Percentiles rank a stretch among this genome's conserved stretches.
phyloP scores from a whole-genome alignment of 2,888 invertebrate genomes.

The Alloscopus bannaensis region DNA sequence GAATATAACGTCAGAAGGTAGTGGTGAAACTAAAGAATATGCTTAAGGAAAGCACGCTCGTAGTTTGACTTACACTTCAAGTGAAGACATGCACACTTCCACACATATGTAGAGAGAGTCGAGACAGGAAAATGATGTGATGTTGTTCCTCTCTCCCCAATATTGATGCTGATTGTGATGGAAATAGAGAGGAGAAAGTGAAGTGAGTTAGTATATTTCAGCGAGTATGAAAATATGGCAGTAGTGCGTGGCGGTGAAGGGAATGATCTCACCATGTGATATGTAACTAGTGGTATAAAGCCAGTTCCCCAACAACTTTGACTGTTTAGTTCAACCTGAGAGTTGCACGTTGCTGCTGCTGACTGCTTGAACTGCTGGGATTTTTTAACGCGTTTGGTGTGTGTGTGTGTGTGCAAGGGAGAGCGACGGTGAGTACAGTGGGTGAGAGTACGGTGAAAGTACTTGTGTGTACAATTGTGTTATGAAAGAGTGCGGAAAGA shows the following conservation, averaged over 20 bases:
- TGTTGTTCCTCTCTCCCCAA: slow-evolving; percentile 27
- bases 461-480: background rate
- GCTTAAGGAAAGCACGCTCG: too few relatives aligned
- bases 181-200: slow-evolving; percentile 11
- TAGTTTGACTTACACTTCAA: too few relatives aligned
- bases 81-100: too few relatives aligned
- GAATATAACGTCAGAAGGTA: too few relatives aligned
- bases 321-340: slow-evolving; percentile 58
- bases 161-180: slow-evolving; percentile 50
- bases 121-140: slow-evolving; percentile 27
- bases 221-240: too few relatives aligned
- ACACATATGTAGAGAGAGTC: background rate
- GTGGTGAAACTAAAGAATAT: too few relatives aligned
- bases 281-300: slow-evolving; percentile 28
- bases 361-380: slow-evolving; percentile 21
- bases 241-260: background rate
- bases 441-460: slow-evolving; percentile 14
- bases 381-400: slow-evolving; percentile 17
- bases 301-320: slow-evolving; percentile 46
- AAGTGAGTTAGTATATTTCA: too few relatives aligned
- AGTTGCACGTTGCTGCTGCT: slow-evolving; percentile 52
- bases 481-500: slow-evolving; percentile 3
- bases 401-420: background rate
- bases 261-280: background rate
- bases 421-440: background rate